Percentiles rank a stretch among this genome's conserved stretches.
Conservation (phyloP, 2,888 invertebrate genomes). For the Drosophila putrida region DNA sequence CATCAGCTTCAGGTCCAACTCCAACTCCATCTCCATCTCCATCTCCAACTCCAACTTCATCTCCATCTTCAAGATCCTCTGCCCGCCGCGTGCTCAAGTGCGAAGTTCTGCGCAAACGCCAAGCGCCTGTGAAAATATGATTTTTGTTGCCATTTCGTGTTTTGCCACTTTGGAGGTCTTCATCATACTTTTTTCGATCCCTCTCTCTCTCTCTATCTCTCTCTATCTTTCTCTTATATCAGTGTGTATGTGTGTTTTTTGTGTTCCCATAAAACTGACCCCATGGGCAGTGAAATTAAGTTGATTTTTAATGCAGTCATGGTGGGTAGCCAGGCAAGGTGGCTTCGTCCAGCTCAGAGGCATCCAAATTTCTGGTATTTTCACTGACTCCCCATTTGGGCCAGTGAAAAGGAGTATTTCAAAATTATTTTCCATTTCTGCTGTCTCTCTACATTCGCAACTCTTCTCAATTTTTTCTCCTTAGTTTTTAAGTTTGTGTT, state of each 20-base stretch:
- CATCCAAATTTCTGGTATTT: slow-evolving; percentile 34
- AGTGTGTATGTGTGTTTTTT: slow-evolving; percentile 42
- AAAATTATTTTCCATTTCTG: neutral
- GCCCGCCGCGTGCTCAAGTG: slow-evolving; percentile 70
- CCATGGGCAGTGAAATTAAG: slow-evolving; percentile 82
- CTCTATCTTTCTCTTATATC: slow-evolving; percentile 47
- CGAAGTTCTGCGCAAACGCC: slow-evolving; percentile 83
- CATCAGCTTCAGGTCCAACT: neutral
- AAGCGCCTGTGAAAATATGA: slow-evolving; percentile 82
- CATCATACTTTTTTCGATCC: slow-evolving; percentile 56
- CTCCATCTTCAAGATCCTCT: slow-evolving; percentile 18
- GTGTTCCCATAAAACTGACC: slow-evolving; percentile 79
- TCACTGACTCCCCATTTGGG: slow-evolving; percentile 4
- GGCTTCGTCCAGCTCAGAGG: slow-evolving; percentile 35
- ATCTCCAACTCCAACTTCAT: neutral
- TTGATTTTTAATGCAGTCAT: slow-evolving; percentile 81
- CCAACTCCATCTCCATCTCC: neutral
- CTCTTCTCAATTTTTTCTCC: neutral
- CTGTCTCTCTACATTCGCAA: neutral
- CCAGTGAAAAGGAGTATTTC: neutral
- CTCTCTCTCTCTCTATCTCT: slow-evolving; percentile 9
- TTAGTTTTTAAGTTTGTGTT: neutral
- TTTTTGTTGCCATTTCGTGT: slow-evolving; percentile 82
- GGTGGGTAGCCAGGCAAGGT: slow-evolving; percentile 68
- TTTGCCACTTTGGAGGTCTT: slow-evolving; percentile 82